Percentiles rank a stretch among this genome's conserved stretches.
phyloP scores from a whole-genome alignment of 2,888 invertebrate genomes.

The Argyra leucocephala region DNA sequence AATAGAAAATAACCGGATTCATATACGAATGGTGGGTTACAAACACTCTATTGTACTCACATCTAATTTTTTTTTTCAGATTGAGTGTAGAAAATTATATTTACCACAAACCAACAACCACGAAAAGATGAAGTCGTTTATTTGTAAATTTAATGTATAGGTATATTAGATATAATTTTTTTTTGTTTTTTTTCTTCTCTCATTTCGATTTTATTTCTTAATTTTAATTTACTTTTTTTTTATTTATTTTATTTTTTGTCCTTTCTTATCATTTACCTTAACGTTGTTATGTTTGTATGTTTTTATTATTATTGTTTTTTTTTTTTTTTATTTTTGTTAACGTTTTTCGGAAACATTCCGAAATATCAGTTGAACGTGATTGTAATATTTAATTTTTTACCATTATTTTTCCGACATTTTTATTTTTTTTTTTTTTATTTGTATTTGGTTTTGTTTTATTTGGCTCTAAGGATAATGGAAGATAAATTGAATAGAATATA shows the following conservation, averaged over 20 bases:
- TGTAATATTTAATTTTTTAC: background rate
- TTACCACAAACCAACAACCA: background rate
- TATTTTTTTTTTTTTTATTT: background rate
- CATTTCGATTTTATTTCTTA: too few relatives aligned
- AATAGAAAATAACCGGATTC: too few relatives aligned
- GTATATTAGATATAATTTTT: background rate
- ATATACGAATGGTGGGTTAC: too few relatives aligned
- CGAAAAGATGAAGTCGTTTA: slow-evolving; percentile 1
- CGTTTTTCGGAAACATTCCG: background rate
- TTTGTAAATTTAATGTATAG: slow-evolving; percentile 2
- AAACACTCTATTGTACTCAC: too few relatives aligned
- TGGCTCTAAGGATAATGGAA: background rate
- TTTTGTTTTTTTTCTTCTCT: background rate
- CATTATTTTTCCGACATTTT: background rate
- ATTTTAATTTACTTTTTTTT: too few relatives aligned
- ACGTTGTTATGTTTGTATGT: background rate
- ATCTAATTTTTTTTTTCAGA: too few relatives aligned
- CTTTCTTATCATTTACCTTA: slow-evolving; percentile 1
- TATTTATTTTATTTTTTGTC: background rate
- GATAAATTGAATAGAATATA: slow-evolving; percentile 5
- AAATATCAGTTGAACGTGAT: slow-evolving; percentile 2
- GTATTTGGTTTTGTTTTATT: background rate
- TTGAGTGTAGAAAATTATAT: background rate
- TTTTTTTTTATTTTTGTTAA: too few relatives aligned
- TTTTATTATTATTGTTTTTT: background rate